Percentiles rank a stretch among this genome's conserved stretches.
Conservation (phyloP, 2,888 invertebrate species). For the Hypsopygia costalis region DNA sequence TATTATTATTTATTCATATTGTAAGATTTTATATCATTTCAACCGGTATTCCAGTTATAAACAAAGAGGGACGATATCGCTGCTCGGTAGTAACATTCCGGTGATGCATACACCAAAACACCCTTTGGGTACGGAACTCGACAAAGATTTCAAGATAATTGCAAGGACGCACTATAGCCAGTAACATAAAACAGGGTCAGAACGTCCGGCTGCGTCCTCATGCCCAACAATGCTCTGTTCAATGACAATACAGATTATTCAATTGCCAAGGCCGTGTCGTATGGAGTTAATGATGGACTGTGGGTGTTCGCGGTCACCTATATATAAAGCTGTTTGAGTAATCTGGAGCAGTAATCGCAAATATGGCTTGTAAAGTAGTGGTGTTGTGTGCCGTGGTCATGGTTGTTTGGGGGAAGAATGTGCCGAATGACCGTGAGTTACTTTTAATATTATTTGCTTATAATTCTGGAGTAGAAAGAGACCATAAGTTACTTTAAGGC, state of each 20-base stretch:
- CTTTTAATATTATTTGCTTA: constrained; percentile 1
- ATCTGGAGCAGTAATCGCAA: constrained; percentile 48
- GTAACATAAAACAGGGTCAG: constrained; percentile 12
- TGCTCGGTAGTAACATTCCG: no score
- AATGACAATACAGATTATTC: constrained; percentile 46
- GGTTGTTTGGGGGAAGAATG: constrained; percentile 36
- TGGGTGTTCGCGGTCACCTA: constrained; percentile 61
- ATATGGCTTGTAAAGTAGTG: constrained; percentile 47
- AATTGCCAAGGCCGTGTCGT: constrained; percentile 60
- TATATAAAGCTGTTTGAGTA: constrained; percentile 63
- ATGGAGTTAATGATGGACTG: constrained; percentile 54
- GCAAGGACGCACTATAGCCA: not conserved
- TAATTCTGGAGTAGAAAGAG: not conserved
- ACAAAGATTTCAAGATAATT: not conserved
- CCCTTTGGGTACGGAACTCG: no score
- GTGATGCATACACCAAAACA: no score
- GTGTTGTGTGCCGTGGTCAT: constrained; percentile 37
- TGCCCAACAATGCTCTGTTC: constrained; percentile 23
- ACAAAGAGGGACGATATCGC: no score
- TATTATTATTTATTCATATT: no score
- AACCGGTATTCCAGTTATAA: no score
- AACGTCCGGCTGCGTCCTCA: constrained; percentile 5
- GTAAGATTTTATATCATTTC: no score
- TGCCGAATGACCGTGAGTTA: constrained; percentile 64
- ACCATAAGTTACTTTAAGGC: no score